Evolutionary conservation across 2,113 vertebrate species (phyloP).

Genomic region (Mugil cephalus): DNA sequence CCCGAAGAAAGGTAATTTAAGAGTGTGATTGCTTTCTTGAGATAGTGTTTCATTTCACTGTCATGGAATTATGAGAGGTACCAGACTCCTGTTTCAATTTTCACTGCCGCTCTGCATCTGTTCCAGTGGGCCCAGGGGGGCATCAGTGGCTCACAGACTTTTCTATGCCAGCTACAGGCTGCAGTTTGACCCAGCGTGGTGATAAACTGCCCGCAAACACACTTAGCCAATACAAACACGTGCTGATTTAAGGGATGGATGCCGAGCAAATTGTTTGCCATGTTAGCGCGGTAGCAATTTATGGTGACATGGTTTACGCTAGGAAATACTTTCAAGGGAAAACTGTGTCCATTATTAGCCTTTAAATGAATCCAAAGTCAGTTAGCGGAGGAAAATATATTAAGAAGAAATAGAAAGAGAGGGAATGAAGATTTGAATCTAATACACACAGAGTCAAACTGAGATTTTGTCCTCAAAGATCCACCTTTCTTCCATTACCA

Average conservation of each 20-base stretch:
- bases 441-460: constrained; percentile 40
- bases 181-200: constrained; percentile 63
- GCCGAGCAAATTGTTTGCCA: constrained; percentile 19
- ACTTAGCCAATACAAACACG: constrained; percentile 53
- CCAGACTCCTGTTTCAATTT: constrained; percentile 69
- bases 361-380: constrained; percentile 26
- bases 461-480: constrained; percentile 24
- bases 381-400: neutral
- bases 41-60: constrained; percentile 71
- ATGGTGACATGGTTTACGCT: constrained; percentile 14
- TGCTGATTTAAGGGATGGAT: constrained; percentile 18
- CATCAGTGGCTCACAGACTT: constrained; percentile 53
- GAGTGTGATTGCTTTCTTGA: constrained; percentile 77
- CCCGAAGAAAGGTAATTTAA: constrained; percentile 72
- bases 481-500: constrained; percentile 16
- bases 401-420: neutral
- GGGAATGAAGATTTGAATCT: constrained; percentile 8
- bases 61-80: constrained; percentile 72
- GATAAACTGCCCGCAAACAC: constrained; percentile 63
- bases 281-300: neutral
- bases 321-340: constrained; percentile 30
- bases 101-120: constrained; percentile 64
- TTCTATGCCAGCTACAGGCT: constrained; percentile 59
- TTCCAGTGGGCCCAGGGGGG: constrained; percentile 44
- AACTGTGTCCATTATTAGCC: constrained; percentile 19